Evolutionary conservation across 2,888 invertebrate genomes (phyloP).

Genomic region (Eledone cirrhosa): DNA sequence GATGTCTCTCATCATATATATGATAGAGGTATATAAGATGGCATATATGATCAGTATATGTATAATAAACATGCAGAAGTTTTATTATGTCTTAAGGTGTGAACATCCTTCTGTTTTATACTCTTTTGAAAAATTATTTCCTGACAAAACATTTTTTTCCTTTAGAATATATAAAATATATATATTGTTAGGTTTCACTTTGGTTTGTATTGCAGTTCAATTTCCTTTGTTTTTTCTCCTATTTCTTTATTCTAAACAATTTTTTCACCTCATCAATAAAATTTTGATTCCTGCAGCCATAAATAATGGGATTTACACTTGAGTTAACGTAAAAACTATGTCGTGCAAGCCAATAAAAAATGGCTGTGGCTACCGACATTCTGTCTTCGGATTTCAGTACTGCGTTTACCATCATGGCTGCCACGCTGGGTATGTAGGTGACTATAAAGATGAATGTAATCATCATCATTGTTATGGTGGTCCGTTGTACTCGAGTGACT

Average conservation of each 20-base stretch:
- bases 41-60: no score
- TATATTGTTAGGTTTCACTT: no score
- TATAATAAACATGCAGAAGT: no score
- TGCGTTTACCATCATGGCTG: background rate
- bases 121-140: no score
- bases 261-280: background rate
- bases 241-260: background rate
- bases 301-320: conserved; percentile 14
- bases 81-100: no score
- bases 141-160: no score
- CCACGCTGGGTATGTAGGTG: background rate
- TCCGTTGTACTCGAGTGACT: background rate
- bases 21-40: no score
- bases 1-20: no score
- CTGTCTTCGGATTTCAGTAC: background rate
- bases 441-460: background rate
- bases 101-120: no score
- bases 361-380: background rate
- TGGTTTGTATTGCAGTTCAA: no score
- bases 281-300: conserved; percentile 22
- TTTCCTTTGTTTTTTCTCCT: no score
- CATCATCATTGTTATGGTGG: conserved; percentile 23
- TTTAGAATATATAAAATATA: no score
- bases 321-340: background rate
- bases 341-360: background rate